phyloP scores from a whole-genome alignment of 2,797 vertebrate genomes.

The Triplophysa yarkandensis region DNA sequence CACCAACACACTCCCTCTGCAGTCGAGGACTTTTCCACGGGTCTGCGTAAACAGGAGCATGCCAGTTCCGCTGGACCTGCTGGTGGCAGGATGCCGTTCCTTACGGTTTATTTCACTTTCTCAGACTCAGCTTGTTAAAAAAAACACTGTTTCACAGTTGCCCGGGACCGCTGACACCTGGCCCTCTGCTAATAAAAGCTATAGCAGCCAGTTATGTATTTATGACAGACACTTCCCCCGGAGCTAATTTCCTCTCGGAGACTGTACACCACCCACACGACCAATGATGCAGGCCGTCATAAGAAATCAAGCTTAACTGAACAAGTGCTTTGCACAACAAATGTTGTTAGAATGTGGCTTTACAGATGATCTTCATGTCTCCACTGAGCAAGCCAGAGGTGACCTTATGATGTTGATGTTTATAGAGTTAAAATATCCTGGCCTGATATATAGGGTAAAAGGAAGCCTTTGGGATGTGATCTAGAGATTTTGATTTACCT shows the following conservation, averaged over 20 bases:
- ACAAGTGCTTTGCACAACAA: not conserved
- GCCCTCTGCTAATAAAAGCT: constrained; percentile 63
- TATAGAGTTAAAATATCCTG: constrained; percentile 41
- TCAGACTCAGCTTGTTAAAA: constrained; percentile 59
- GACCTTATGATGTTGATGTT: constrained; percentile 56
- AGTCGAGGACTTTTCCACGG: constrained; percentile 25
- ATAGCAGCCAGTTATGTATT: constrained; percentile 69
- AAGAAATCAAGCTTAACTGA: constrained; percentile 39
- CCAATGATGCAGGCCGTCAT: constrained; percentile 64
- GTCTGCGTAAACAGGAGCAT: constrained; percentile 45
- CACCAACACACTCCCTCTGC: constrained; percentile 18
- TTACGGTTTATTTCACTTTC: constrained; percentile 68
- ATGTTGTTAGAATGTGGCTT: not conserved
- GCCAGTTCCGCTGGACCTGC: constrained; percentile 54
- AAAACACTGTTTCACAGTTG: constrained; percentile 40
- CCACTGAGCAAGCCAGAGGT: not conserved
- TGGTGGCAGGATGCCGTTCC: constrained; percentile 66
- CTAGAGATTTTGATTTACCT: constrained; percentile 74
- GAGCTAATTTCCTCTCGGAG: constrained; percentile 35
- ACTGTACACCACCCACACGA: constrained; percentile 57
- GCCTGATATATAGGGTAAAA: not conserved
- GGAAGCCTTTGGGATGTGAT: not conserved
- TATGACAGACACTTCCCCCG: constrained; percentile 65
- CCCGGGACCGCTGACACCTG: constrained; percentile 54
- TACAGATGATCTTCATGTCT: not conserved